Conservation (phyloP, 2,113 vertebrate species). For the Eurypyga helias region DNA sequence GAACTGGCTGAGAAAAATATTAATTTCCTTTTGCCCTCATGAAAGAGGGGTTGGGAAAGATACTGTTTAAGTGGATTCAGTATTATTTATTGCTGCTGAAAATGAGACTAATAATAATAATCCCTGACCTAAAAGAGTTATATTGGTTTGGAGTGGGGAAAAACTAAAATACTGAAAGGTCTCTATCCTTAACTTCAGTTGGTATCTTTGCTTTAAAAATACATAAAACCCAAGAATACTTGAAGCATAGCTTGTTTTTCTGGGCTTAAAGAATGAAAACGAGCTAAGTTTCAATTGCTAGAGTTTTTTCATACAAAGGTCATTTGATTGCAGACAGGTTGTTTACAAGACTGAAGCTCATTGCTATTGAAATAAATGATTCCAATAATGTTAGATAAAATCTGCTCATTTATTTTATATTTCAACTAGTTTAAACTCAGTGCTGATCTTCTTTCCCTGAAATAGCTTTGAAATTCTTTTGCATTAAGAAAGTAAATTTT, state of each 20-base stretch:
- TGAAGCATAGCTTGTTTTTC: neutral
- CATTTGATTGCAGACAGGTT: constrained; percentile 9
- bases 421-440: constrained; percentile 28
- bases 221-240: neutral
- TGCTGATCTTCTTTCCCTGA: constrained; percentile 1
- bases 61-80: neutral
- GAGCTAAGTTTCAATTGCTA: neutral
- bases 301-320: constrained; percentile 2
- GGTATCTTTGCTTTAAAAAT: neutral
- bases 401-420: constrained; percentile 21
- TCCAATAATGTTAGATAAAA: neutral
- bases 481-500: constrained; percentile 14
- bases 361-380: constrained; percentile 39
- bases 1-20: neutral
- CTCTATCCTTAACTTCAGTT: neutral
- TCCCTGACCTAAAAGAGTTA: neutral
- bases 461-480: neutral
- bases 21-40: neutral
- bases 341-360: constrained; percentile 35
- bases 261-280: neutral
- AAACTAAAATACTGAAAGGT: neutral
- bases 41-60: neutral
- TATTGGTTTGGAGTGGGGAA: neutral
- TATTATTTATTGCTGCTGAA: neutral
- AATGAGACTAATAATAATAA: neutral